phyloP scores from a whole-genome alignment of 1,140 invertebrate genomes.

The Macrocentrus cingulum region DNA sequence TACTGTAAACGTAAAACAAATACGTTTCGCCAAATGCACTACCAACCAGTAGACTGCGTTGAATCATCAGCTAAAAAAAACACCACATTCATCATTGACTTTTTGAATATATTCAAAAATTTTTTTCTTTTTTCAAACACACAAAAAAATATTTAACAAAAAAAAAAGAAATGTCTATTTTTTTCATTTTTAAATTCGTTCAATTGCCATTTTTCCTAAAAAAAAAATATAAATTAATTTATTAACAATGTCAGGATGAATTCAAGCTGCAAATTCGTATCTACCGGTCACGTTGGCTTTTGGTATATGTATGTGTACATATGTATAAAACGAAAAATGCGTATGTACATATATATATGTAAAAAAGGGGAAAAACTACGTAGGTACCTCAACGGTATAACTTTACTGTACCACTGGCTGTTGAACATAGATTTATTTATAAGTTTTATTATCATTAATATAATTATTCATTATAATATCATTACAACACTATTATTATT shows the following conservation, averaged over 20 bases:
- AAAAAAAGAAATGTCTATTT: no score
- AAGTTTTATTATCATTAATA: slow-evolving; percentile 47
- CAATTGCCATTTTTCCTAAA: no score
- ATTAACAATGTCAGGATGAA: no score
- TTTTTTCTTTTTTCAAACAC: no score
- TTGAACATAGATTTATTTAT: slow-evolving; percentile 59
- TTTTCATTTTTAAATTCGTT: no score
- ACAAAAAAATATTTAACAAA: no score
- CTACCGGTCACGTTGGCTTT: slow-evolving; percentile 20
- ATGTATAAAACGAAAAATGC: background rate
- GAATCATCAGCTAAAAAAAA: slow-evolving; percentile 32
- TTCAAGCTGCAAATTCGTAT: no score
- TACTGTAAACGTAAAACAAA: slow-evolving; percentile 41
- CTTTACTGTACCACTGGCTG: slow-evolving; percentile 59
- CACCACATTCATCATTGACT: slow-evolving; percentile 4
- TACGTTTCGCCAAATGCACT: slow-evolving; percentile 56
- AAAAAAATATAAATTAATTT: no score
- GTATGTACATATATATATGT: slow-evolving; percentile 33
- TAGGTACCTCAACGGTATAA: slow-evolving; percentile 61
- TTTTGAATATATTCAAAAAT: background rate
- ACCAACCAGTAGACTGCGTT: slow-evolving; percentile 33
- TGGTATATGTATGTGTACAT: slow-evolving; percentile 18
- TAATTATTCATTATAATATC: background rate
- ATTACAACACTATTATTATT: slow-evolving; percentile 10
- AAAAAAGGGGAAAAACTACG: slow-evolving; percentile 53